These are phyloP conservation scores for Drosophila atripex DNA, from an alignment of 2,888 invertebrate genomes.

Conservation along the genomic window DNA sequence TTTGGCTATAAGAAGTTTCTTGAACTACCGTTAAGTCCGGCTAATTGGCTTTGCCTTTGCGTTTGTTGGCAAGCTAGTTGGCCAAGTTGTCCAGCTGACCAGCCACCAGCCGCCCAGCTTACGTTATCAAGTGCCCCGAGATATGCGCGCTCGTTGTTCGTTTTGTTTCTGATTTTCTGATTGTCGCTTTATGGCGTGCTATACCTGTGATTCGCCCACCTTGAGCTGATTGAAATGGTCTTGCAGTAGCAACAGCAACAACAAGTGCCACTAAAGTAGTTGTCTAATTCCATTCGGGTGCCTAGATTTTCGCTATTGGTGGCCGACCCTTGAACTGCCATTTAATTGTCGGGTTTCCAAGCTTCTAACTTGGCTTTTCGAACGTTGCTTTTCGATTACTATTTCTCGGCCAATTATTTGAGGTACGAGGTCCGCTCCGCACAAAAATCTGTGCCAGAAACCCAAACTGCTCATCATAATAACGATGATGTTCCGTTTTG, in stretches of 20 bases:
- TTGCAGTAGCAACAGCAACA: slow-evolving; percentile 33
- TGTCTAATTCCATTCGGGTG: slow-evolving; percentile 26
- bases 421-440: slow-evolving; percentile 8
- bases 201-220: slow-evolving; percentile 60
- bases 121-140: slow-evolving; percentile 27
- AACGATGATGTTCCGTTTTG: slow-evolving; percentile 36
- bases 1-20: slow-evolving; percentile 66
- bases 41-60: slow-evolving; percentile 66
- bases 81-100: slow-evolving; percentile 5
- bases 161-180: slow-evolving; percentile 47
- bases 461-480: slow-evolving; percentile 23
- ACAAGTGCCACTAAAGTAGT: slow-evolving; percentile 13
- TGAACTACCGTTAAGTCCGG: slow-evolving; percentile 69
- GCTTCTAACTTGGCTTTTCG: slow-evolving; percentile 10
- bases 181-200: slow-evolving; percentile 50
- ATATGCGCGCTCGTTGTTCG: slow-evolving; percentile 47
- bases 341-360: slow-evolving; percentile 12
- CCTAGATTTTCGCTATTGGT: slow-evolving; percentile 27
- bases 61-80: slow-evolving; percentile 46
- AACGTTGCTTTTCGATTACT: slow-evolving; percentile 18
- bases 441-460: slow-evolving; percentile 44
- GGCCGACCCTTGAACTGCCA: slow-evolving; percentile 42
- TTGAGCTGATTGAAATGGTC: slow-evolving; percentile 59
- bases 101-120: slow-evolving; percentile 6
- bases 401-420: slow-evolving; percentile 16